Conservation (phyloP, 2,113 vertebrate genomes). For the Parus major region DNA sequence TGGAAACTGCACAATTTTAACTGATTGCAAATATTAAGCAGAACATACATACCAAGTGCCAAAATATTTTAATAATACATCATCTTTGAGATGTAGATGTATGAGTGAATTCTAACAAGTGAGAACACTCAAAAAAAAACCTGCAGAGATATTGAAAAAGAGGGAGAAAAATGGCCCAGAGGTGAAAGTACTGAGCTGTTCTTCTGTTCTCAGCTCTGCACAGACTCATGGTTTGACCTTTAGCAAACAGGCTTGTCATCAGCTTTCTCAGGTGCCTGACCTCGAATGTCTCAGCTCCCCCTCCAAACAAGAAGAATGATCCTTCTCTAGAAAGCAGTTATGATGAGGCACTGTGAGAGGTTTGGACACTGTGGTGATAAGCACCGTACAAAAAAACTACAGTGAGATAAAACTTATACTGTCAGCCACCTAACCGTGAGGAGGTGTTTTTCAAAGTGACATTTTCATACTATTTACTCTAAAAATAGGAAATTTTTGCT, state of each 20-base stretch:
- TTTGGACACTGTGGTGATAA: background rate
- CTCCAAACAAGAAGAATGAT: background rate
- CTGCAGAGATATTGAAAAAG: background rate
- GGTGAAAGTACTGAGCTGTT: background rate
- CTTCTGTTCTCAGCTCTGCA: background rate
- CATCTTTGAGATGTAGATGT: background rate
- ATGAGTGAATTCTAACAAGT: background rate
- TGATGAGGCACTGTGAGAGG: background rate
- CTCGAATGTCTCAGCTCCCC: background rate
- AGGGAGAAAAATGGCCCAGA: background rate
- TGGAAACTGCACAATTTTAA: background rate
- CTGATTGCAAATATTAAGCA: background rate
- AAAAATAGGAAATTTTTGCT: background rate
- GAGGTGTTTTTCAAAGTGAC: background rate
- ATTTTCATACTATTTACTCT: background rate
- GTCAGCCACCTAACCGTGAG: background rate
- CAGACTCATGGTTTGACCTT: background rate
- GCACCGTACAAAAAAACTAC: fast-evolving
- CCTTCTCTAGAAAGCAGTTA: background rate
- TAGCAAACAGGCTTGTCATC: background rate
- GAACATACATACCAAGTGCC: background rate
- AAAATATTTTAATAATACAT: slow-evolving; percentile 10
- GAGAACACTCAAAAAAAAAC: background rate
- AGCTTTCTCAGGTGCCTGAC: background rate
- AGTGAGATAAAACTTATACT: background rate